Base-by-base conservation (phyloP, 2,797 vertebrate species). In the Philypnodon macrostomus region DNA sequence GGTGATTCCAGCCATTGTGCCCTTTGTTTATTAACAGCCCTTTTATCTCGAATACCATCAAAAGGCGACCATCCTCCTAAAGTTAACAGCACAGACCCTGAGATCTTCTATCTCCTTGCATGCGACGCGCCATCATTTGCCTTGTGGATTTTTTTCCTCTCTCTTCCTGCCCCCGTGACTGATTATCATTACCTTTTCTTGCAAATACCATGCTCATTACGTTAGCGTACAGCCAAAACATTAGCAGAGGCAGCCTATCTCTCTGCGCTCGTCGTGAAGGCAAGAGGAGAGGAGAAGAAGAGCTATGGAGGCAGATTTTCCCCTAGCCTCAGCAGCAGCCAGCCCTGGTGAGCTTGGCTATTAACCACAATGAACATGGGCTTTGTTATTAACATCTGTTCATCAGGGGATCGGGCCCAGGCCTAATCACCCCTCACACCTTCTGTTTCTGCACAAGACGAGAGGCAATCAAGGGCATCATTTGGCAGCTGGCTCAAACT, bases 341-440 rank as follows among this genome's bases (percentile, higher is more conserved):
- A 90, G 86, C 84, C 81, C 85, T 87, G 79, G 88, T 90, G 87
- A 78, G 87, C 81, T 89, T 91, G 84, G 87, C 90, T 89, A 89
- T 89, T 93, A 91, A 92, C 86, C 90, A 90, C 81, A 87, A 91
- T 88, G 90, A 91, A 89, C 88, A 87, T 88, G 87, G 85, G 86
- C 88, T 92, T 92, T 93, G 87, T 91, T 92, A 92, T 92, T 91
- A 93, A 90, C 91, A 90, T 92, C 91, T 92, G 88, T 91, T 91
- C 91, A 90, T 90, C 85, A 85, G 85, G 88, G n/a, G 87, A 89
- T 85, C 83, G 77, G 87, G 87, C 85, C 88, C 86, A 89, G 84
- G 86, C 90, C 92, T 90, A 92, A 89, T 88, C 87, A 88, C 90
- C 92, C 88, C 90, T 90, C 90, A 86, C 90, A 94, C 92, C 92